These are phyloP conservation scores for Pogoniulus pusillus DNA, from an alignment of 2,797 vertebrate species.

Conservation along the genomic window DNA sequence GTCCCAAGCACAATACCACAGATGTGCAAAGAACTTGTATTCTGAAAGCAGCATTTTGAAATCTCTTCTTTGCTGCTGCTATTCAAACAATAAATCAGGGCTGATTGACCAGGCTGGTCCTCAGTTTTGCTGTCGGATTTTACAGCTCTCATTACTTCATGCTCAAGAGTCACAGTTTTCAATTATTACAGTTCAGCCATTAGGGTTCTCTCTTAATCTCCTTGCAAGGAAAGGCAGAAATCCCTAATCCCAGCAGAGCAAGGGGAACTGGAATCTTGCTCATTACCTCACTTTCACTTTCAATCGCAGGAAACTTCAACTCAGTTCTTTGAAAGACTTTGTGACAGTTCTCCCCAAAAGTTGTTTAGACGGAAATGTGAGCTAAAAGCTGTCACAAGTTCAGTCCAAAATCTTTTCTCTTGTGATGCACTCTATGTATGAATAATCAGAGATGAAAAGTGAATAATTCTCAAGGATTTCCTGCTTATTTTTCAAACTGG, in stretches of 20 bases:
- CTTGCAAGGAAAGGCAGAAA: neutral
- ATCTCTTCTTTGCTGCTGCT: neutral
- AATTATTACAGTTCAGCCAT: neutral
- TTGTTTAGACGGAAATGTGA: constrained; percentile 19
- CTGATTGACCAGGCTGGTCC: neutral
- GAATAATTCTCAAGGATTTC: constrained; percentile 54
- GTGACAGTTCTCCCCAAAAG: constrained; percentile 19
- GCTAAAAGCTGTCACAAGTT: neutral
- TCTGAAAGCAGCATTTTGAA: constrained; percentile 13
- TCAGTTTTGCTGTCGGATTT: neutral
- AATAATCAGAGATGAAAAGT: constrained; percentile 53
- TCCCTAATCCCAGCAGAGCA: neutral
- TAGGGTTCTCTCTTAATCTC: neutral
- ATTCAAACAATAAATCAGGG: constrained; percentile 32
- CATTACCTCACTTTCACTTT: constrained; percentile 46
- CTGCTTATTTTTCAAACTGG: constrained; percentile 61
- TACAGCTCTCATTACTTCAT: constrained; percentile 12
- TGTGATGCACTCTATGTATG: neutral
- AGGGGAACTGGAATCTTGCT: neutral
- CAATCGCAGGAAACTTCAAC: neutral
- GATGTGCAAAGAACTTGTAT: neutral
- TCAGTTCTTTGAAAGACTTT: neutral
- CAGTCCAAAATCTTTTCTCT: constrained; percentile 26
- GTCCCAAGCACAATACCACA: constrained; percentile 39
- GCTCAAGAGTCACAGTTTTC: neutral